Conservation (phyloP, 2,113 vertebrate species). For the Syngnathus scovelli region DNA sequence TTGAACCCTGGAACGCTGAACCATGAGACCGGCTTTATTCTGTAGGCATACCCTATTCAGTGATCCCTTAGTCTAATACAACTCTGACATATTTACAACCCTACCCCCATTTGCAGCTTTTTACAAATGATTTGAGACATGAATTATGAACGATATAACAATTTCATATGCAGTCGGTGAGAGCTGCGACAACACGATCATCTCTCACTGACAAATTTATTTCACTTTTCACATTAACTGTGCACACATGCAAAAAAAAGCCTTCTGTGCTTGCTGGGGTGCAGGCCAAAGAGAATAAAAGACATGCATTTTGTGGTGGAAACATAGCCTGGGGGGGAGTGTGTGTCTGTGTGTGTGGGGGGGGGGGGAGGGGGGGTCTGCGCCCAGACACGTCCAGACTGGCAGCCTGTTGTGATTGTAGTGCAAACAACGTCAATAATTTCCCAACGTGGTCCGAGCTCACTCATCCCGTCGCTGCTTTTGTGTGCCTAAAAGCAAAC, state of each 20-base stretch:
- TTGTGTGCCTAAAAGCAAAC: constrained; percentile 31
- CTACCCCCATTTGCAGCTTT: constrained; percentile 6
- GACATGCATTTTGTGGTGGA: neutral
- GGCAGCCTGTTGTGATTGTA: constrained; percentile 31
- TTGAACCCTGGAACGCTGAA: neutral
- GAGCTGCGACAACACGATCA: constrained; percentile 26
- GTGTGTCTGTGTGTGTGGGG: too few species aligned
- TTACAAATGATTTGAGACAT: constrained; percentile 16
- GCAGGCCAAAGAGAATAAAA: neutral
- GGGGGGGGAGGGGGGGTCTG: constrained; percentile 15
- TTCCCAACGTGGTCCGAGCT: constrained; percentile 34
- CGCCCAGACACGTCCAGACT: constrained; percentile 25
- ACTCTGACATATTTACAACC: neutral
- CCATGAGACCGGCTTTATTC: neutral
- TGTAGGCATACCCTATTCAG: neutral
- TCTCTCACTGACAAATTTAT: constrained; percentile 5
- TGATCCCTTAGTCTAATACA: neutral
- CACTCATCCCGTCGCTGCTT: constrained; percentile 12
- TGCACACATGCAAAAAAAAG: constrained; percentile 1
- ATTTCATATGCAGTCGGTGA: constrained; percentile 22
- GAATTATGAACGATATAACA: constrained; percentile 19
- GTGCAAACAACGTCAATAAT: constrained; percentile 49
- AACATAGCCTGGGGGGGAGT: constrained; percentile 3
- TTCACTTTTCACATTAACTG: constrained; percentile 9
- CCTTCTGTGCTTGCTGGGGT: neutral